These are phyloP conservation scores for Alligator mississippiensis DNA, from an alignment of 2,113 vertebrate genomes.

Conservation along the genomic window DNA sequence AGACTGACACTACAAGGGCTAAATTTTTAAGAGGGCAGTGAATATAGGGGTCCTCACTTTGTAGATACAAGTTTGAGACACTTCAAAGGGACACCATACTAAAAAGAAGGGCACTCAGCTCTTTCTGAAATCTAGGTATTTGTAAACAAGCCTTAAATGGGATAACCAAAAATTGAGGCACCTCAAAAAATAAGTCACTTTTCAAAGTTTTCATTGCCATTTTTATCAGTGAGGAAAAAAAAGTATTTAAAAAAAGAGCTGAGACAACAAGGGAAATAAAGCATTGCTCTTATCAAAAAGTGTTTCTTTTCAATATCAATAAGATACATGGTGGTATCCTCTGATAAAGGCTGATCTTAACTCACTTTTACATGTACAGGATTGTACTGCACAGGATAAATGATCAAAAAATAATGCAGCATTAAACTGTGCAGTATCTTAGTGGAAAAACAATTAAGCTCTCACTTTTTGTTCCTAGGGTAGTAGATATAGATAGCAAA, in stretches of 20 bases:
- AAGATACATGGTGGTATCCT: background rate
- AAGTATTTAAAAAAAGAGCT: background rate
- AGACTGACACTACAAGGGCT: background rate
- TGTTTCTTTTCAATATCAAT: background rate
- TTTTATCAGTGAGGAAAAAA: background rate
- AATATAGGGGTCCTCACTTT: background rate
- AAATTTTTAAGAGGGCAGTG: background rate
- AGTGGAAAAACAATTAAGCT: background rate
- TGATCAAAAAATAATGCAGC: background rate
- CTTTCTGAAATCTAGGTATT: background rate
- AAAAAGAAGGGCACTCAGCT: background rate
- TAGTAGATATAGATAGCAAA: background rate
- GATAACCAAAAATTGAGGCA: background rate
- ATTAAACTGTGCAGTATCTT: background rate
- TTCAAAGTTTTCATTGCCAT: background rate
- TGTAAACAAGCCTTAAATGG: background rate
- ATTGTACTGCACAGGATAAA: background rate
- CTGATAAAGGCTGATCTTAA: slow-evolving; percentile 4
- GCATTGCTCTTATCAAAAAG: background rate
- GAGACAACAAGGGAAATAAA: background rate
- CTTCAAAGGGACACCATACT: background rate
- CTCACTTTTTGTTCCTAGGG: background rate
- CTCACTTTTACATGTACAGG: slow-evolving; percentile 17
- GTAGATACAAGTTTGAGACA: background rate
- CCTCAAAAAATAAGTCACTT: background rate